Evolutionary conservation across 2,113 vertebrate genomes (phyloP).

Genomic region (Platichthys stellatus): DNA sequence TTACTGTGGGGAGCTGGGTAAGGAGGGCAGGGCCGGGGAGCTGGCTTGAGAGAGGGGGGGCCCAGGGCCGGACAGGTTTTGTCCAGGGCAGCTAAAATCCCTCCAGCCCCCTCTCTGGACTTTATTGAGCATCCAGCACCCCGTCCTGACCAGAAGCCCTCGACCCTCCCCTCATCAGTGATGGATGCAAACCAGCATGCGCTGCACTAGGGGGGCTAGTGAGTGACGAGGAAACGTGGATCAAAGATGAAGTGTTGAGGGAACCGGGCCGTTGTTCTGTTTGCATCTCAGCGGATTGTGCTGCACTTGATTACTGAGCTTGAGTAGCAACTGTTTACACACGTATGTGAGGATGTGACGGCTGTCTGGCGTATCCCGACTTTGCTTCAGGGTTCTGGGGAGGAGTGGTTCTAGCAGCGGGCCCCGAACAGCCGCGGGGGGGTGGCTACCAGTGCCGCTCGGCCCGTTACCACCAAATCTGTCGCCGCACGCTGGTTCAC

Average conservation of each 20-base stretch:
- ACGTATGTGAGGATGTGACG: constrained; percentile 65
- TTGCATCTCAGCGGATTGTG: constrained; percentile 75
- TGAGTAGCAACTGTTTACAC: constrained; percentile 80
- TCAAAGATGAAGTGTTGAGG: constrained; percentile 64
- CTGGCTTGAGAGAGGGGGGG: constrained; percentile 52
- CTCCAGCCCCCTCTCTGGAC: constrained; percentile 68
- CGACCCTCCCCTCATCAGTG: constrained; percentile 48
- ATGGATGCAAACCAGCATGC: constrained; percentile 79
- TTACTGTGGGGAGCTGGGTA: constrained; percentile 61
- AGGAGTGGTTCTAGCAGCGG: constrained; percentile 19
- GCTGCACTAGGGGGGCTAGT: constrained; percentile 66
- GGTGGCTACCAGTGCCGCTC: constrained; percentile 25
- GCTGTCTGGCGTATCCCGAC: constrained; percentile 51
- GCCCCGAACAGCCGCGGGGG: constrained; percentile 44
- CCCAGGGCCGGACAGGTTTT: constrained; percentile 74
- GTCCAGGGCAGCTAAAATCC: constrained; percentile 86
- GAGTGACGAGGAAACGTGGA: constrained; percentile 42
- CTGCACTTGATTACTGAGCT: constrained; percentile 70
- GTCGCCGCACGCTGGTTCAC: constrained; percentile 59
- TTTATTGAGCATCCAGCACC: constrained; percentile 50
- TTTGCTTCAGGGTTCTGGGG: constrained; percentile 25
- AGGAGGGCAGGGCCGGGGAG: constrained; percentile 52
- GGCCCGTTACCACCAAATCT: constrained; percentile 54
- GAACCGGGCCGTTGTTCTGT: constrained; percentile 59
- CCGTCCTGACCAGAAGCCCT: constrained; percentile 57